Base-by-base conservation (phyloP, 2,113 vertebrate genomes). In the Zosterops borbonicus region DNA sequence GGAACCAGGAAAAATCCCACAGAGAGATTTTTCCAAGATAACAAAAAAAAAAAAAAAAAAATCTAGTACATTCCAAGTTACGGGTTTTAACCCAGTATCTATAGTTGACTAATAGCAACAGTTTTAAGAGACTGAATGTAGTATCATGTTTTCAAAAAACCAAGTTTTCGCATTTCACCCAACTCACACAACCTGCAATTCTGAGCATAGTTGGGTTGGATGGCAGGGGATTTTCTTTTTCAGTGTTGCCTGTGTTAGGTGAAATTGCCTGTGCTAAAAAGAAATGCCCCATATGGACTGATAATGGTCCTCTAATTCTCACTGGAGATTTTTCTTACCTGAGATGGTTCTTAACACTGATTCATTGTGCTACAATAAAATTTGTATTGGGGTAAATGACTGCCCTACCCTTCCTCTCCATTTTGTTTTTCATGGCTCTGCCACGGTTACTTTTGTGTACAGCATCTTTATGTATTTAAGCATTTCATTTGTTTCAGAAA, bases 401-500 rank as follows among this genome's bases (percentile, higher is more conserved):
- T 50, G 17, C 2, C 27, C 28, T 29, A 25, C 22, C 25, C n/a
- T 59, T 85, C 16, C 37, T 74, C 46, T 88, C 71, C 15, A 17
- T 63, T 79, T 41, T 69, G 47, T 9, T 83, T 80, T 53, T 7
- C 59, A n/a, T 33, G 28, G 46, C 11, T 64, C 59, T n/a, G 50
- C n/a, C 63, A 93, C 0, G 1, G 29, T 50, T 87, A 65, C 69
- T 90, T 80, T 35, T 71, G 7, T 71, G 9, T 33, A 59, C 22
- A 65, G 21, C 44, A 50, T 27, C 27, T 70, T 70, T 33, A 39
- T 7, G 17, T 42, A 88, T 80, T 80, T 70, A 88, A 85, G 29
- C 49, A 81, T 78, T 90, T 77, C 8, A 53, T 83, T 77, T 88
- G 50, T 70, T 92, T 92, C 71, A 71, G 67, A 68, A 95, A 80